Evolutionary conservation across 2,888 invertebrate species (phyloP).

Genomic region (Neoitamus cyanurus): DNA sequence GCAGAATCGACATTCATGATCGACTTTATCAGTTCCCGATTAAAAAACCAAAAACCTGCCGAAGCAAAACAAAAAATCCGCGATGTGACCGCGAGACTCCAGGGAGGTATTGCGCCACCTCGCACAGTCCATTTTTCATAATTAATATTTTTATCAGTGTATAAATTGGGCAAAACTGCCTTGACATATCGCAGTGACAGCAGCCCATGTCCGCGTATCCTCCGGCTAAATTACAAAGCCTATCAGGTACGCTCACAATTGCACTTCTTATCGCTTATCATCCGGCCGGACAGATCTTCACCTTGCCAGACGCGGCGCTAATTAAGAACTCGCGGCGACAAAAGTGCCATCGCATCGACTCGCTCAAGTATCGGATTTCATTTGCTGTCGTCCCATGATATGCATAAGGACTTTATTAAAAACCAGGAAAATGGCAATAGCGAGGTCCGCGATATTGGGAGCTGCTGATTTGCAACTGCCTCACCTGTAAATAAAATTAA

Average conservation of each 20-base stretch:
- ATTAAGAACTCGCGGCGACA: conserved; percentile 29
- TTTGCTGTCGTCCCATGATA: background rate
- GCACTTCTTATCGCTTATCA: conserved; percentile 32
- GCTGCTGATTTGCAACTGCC: background rate
- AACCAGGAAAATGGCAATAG: background rate
- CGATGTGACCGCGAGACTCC: background rate
- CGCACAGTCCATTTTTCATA: conserved; percentile 34
- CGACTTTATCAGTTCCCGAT: conserved; percentile 41
- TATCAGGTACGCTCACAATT: background rate
- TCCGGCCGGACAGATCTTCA: background rate
- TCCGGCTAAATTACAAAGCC: background rate
- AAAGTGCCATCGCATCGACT: background rate
- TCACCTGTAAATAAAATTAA: background rate
- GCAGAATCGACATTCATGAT: conserved; percentile 36
- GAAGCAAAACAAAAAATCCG: background rate
- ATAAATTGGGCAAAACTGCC: conserved; percentile 37
- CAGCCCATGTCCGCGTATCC: background rate
- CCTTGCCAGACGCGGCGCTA: background rate
- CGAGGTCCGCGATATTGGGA: background rate
- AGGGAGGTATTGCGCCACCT: conserved; percentile 42
- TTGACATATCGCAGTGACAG: conserved; percentile 28
- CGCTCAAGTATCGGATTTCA: background rate
- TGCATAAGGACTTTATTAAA: background rate
- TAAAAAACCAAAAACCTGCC: background rate
- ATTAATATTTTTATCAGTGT: conserved; percentile 40